These are phyloP conservation scores for Drosophila nr. perissopoda DNA, from an alignment of 2,888 invertebrate genomes.

Conservation along the genomic window DNA sequence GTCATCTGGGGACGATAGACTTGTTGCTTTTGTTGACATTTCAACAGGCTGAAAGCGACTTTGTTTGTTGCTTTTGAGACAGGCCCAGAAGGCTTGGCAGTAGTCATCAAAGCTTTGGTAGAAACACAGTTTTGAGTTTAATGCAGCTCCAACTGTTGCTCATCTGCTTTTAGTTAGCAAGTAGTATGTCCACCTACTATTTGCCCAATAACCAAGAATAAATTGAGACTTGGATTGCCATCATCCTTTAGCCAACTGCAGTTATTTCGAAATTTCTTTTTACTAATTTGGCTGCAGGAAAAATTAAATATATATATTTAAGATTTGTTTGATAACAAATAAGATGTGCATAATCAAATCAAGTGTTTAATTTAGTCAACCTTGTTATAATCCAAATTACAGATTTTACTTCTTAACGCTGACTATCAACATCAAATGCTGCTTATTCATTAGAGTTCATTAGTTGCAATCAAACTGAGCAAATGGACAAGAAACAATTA, in stretches of 20 bases:
- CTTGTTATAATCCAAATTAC: slow-evolving; percentile 14
- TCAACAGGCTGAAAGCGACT: slow-evolving; percentile 69
- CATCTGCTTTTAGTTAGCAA: slow-evolving; percentile 13
- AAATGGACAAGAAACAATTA: slow-evolving; percentile 82
- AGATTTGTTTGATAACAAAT: background rate
- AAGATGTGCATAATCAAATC: slow-evolving; percentile 6
- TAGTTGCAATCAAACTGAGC: slow-evolving; percentile 76
- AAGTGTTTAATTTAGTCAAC: slow-evolving; percentile 1
- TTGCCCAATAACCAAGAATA: background rate
- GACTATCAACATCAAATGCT: slow-evolving; percentile 20
- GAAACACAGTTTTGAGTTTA: slow-evolving; percentile 17
- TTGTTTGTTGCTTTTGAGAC: slow-evolving; percentile 40
- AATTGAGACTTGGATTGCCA: background rate
- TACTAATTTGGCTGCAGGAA: background rate
- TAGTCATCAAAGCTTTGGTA: slow-evolving; percentile 37
- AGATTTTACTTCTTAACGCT: slow-evolving; percentile 10
- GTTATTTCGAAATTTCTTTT: background rate
- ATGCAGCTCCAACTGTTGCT: slow-evolving; percentile 20
- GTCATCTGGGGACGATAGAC: slow-evolving; percentile 65
- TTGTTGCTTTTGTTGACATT: slow-evolving; percentile 78
- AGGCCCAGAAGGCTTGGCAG: slow-evolving; percentile 54
- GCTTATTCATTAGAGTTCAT: slow-evolving; percentile 76
- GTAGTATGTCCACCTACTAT: slow-evolving; percentile 22
- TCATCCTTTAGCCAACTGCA: background rate
- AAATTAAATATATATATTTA: background rate